These are phyloP conservation scores for Nebria ingens DNA, from an alignment of 1,140 invertebrate genomes.

Conservation along the genomic window DNA sequence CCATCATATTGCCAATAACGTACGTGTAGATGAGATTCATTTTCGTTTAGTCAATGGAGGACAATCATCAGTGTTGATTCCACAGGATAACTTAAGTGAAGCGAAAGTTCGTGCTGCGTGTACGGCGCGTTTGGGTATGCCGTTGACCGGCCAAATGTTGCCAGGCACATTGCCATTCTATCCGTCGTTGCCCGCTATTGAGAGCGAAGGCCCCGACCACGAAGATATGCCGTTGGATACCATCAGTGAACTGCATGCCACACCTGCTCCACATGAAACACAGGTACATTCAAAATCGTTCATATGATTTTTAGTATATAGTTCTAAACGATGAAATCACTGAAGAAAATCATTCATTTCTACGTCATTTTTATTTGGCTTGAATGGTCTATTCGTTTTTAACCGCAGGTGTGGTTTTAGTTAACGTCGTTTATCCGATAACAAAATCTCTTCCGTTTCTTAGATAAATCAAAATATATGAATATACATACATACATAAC, in stretches of 20 bases:
- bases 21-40: slow-evolving; percentile 2
- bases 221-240: slow-evolving; percentile 34
- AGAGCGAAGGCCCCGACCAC: slow-evolving; percentile 37
- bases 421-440: no score
- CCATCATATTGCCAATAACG: slow-evolving; percentile 25
- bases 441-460: no score
- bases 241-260: slow-evolving; percentile 34
- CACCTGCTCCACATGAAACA: slow-evolving; percentile 19
- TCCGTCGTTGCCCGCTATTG: slow-evolving; percentile 55
- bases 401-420: no score
- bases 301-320: no score
- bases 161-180: slow-evolving; percentile 65
- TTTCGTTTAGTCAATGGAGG: slow-evolving; percentile 21
- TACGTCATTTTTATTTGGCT: no score
- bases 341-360: no score
- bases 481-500: no score
- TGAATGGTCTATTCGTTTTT: no score
- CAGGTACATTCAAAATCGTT: no score
- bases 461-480: no score
- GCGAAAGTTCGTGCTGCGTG: slow-evolving; percentile 65
- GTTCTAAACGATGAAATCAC: no score
- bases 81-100: slow-evolving; percentile 52
- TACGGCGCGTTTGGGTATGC: slow-evolving; percentile 59
- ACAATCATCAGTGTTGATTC: no score
- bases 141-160: slow-evolving; percentile 60